Base-by-base conservation (phyloP, 2,888 invertebrate species). In the Liopterus haemorrhoidalis region DNA sequence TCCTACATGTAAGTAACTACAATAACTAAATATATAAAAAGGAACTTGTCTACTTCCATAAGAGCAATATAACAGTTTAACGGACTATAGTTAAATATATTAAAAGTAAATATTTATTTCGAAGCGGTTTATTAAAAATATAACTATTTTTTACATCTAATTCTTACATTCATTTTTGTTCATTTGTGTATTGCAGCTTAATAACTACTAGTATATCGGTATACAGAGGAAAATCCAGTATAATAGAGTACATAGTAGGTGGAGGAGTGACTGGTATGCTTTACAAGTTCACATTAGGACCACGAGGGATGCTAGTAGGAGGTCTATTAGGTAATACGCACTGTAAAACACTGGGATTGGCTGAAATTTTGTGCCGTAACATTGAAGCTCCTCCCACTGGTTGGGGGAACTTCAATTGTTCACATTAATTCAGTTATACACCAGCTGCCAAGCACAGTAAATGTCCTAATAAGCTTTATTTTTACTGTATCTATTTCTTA, bases 201-300 rank as follows among this genome's bases (percentile, higher is more conserved):
- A 64, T 79, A 41, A 70, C 81, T 24, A 82, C 83, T 9, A 60
- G 71, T 5, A 62, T 85, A 24, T 74, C 82, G 6, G 76, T 77
- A 0, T 88, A 86, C 59, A 69, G 80, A 47, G 80, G 78, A 2
- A 75, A 82, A 51, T 75, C 77, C 20, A 76, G 83, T 0, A 59
- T 87, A 4, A 52, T 77, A 15, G 85, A 88, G 57, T 85, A 82
- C 62, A 56, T 78, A 1, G 57, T 69, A 1, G 85, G 80, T 1
- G 89, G 86, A 5, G 65, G 71, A 0, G 5, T 79, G 1, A 77
- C 83, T 0, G 85, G 89, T 1, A 70, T 72, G 0, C 11, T 81
- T 4, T 87, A 81, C 60, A 87, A 82, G 68, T 62, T 78, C 1
- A 75, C 76, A 55, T 61, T 82, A 59, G 89, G 89, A 0, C 62